These are phyloP conservation scores for Lysandra bellargus DNA, from an alignment of 2,888 invertebrate genomes.

Conservation along the genomic window DNA sequence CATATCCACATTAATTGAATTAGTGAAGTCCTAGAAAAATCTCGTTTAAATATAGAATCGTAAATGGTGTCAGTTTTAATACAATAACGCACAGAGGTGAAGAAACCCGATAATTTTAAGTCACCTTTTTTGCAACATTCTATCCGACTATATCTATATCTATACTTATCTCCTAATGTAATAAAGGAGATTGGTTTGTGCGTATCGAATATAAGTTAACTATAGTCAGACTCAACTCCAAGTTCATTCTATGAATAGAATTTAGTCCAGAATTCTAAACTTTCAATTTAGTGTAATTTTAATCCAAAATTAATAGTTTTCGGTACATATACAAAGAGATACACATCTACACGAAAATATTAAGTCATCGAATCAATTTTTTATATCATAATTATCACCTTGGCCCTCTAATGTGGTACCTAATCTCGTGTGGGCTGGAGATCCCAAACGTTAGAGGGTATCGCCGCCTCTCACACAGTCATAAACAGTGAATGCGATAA, in stretches of 20 bases:
- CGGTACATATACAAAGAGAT: constrained; percentile 33
- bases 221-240: too few relatives aligned
- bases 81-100: constrained; percentile 20
- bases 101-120: constrained; percentile 19
- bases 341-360: constrained; percentile 63
- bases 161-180: too few relatives aligned
- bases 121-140: not conserved
- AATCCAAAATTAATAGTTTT: not conserved
- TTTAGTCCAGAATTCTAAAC: not conserved
- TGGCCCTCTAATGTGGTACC: constrained; percentile 72
- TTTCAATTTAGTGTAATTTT: not conserved
- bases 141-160: too few relatives aligned
- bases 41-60: constrained; percentile 28
- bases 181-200: too few relatives aligned
- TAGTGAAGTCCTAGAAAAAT: constrained; percentile 40
- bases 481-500: constrained; percentile 36
- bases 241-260: too few relatives aligned
- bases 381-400: constrained; percentile 78
- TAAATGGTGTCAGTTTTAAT: constrained; percentile 31
- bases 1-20: constrained; percentile 38
- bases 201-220: too few relatives aligned
- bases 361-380: constrained; percentile 71
- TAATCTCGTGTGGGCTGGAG: constrained; percentile 74
- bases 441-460: constrained; percentile 55
- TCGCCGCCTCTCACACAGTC: constrained; percentile 55